Evolutionary conservation across 2,797 vertebrate genomes (phyloP).

Genomic region (Remorina albescens): DNA sequence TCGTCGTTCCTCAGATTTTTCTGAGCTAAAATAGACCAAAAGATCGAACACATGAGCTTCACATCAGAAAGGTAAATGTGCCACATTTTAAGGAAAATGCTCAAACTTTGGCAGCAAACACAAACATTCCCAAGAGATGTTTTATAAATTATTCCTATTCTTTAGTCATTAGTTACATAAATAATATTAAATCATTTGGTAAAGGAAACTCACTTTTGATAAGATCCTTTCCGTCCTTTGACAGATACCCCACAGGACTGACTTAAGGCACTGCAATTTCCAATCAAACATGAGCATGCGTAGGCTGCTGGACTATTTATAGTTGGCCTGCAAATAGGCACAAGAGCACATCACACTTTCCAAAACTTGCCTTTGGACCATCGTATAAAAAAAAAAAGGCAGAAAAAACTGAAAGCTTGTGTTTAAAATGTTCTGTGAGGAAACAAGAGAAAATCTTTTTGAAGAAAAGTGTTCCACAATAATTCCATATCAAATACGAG

Average conservation of each 20-base stretch:
- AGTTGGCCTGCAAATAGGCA: slow-evolving; percentile 86
- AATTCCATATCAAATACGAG: slow-evolving; percentile 18
- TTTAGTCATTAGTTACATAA: background rate
- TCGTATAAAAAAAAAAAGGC: slow-evolving; percentile 54
- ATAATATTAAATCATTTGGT: slow-evolving; percentile 23
- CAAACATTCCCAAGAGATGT: slow-evolving; percentile 21
- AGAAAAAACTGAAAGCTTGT: background rate
- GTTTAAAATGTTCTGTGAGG: background rate
- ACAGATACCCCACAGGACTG: slow-evolving; percentile 74
- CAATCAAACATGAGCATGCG: slow-evolving; percentile 87
- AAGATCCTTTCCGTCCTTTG: slow-evolving; percentile 72
- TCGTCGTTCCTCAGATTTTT: slow-evolving; percentile 4
- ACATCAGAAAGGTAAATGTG: background rate
- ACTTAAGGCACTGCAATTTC: slow-evolving; percentile 82
- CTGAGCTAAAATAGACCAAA: slow-evolving; percentile 41
- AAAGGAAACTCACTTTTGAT: slow-evolving; percentile 75
- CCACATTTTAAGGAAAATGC: background rate
- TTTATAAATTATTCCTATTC: background rate
- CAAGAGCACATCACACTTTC: slow-evolving; percentile 82
- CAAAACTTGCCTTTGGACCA: slow-evolving; percentile 71
- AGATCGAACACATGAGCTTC: slow-evolving; percentile 6
- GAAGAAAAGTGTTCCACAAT: slow-evolving; percentile 2
- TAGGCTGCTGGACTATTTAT: slow-evolving; percentile 84
- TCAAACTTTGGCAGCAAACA: background rate
- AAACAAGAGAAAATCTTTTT: background rate